phyloP scores from a whole-genome alignment of 2,888 invertebrate species.

The Sialis fuliginosa region DNA sequence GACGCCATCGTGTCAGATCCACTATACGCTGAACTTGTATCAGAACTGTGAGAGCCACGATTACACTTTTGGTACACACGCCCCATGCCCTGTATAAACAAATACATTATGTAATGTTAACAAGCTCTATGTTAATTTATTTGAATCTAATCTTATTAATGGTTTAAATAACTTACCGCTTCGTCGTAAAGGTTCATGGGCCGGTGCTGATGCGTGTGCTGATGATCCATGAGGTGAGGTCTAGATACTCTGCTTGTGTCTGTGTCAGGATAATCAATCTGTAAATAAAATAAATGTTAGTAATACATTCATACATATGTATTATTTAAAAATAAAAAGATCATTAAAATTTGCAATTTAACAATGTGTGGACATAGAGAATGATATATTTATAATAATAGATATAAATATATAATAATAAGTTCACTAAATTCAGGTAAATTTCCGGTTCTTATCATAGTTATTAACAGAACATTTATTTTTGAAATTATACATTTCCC shows the following conservation, averaged over 20 bases:
- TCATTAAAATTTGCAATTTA: too few species aligned
- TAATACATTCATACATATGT: background rate
- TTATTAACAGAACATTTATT: too few species aligned
- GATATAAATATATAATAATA: too few species aligned
- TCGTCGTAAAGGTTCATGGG: slow-evolving; percentile 23
- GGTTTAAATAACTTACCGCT: slow-evolving; percentile 15
- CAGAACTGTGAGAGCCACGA: slow-evolving; percentile 72
- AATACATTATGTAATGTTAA: slow-evolving; percentile 1
- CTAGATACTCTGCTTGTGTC: slow-evolving; percentile 18
- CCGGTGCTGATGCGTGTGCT: slow-evolving; percentile 20
- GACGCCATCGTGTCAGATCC: slow-evolving; percentile 94
- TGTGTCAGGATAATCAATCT: slow-evolving; percentile 56
- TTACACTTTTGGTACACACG: slow-evolving; percentile 61
- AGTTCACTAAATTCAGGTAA: too few species aligned
- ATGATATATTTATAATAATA: too few species aligned
- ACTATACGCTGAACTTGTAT: slow-evolving; percentile 91
- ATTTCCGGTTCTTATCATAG: too few species aligned
- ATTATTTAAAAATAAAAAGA: too few species aligned
- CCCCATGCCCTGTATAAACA: slow-evolving; percentile 5
- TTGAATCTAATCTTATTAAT: background rate
- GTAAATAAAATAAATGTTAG: slow-evolving; percentile 16
- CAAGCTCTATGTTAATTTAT: background rate
- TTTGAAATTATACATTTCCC: too few species aligned
- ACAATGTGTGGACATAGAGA: too few species aligned
- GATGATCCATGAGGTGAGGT: slow-evolving; percentile 19